phyloP scores from a whole-genome alignment of 1,140 invertebrate species.

The Drosophila simulans region DNA sequence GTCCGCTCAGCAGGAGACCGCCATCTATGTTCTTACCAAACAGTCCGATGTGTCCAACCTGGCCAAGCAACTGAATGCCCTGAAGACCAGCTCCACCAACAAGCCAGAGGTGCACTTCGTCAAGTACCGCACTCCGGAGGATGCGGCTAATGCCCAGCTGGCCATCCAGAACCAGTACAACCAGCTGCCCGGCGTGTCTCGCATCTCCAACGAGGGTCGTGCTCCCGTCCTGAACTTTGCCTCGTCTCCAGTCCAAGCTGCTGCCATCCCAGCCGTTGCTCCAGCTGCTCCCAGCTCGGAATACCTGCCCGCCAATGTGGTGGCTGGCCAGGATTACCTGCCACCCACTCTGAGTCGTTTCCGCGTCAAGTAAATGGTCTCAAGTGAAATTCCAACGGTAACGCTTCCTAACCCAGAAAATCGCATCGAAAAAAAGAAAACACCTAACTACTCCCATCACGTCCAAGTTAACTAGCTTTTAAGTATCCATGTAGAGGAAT shows the following conservation, averaged over 20 bases:
- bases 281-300: slow-evolving; percentile 30
- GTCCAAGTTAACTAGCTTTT: slow-evolving; percentile 48
- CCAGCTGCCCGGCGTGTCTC: slow-evolving; percentile 63
- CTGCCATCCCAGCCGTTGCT: not conserved
- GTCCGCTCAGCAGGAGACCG: slow-evolving; percentile 85
- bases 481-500: slow-evolving; percentile 61
- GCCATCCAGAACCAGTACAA: slow-evolving; percentile 77
- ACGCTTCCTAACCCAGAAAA: slow-evolving; percentile 58
- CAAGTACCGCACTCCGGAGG: slow-evolving; percentile 72
- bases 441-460: slow-evolving; percentile 28
- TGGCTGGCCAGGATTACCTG: slow-evolving; percentile 63
- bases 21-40: slow-evolving; percentile 93
- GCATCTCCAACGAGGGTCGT: slow-evolving; percentile 68
- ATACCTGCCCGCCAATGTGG: slow-evolving; percentile 64
- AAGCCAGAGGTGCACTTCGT: slow-evolving; percentile 77
- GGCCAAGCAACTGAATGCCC: slow-evolving; percentile 65
- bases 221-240: slow-evolving; percentile 75
- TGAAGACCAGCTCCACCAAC: slow-evolving; percentile 59
- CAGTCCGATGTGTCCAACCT: slow-evolving; percentile 83
- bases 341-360: slow-evolving; percentile 72
- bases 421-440: slow-evolving; percentile 25
- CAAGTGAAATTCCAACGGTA: slow-evolving; percentile 31
- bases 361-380: slow-evolving; percentile 57
- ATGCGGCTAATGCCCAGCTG: slow-evolving; percentile 69
- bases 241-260: slow-evolving; percentile 30